Base-by-base conservation (phyloP, 2,113 vertebrate genomes). In the Bungarus multicinctus region DNA sequence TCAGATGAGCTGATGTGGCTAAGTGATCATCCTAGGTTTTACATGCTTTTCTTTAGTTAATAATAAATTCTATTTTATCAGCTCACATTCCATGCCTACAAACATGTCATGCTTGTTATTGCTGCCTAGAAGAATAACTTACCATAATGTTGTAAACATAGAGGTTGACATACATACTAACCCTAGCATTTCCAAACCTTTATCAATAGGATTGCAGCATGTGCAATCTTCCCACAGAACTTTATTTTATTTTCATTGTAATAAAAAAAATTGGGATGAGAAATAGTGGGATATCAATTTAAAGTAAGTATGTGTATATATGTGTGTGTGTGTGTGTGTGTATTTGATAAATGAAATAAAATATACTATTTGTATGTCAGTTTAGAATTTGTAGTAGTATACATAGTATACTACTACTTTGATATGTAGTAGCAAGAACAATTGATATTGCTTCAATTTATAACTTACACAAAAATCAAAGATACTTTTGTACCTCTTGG, bases 1-100 rank as follows among this genome's bases (percentile, higher is more conserved):
- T 99, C 98, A 98, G 98, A 98, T 98, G 98, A 99, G 98, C 97
- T 93, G 98, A 98, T 98, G 98, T 98, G 97, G 97, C 98, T 98
- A 98, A 98, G 98, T 98, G 98, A 97, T 98, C 98, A 98, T 98
- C 98, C 97, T 96, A 97, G 97, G 97, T 98, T 97, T 98, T 98
- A 98, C 98, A 98, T 98, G 97, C 97, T 98, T 98, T 97, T 97
- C 97, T 97, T 98, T 98, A 97, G 97, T 98, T 98, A 98, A 98
- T 98, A 98, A 98, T 98, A 98, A 98, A 98, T 98, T 98, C 98
- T 97, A 96, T 98, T 98, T 98, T 98, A 98, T 98, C 97, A 98
- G 97, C 98, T 98, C 95, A 96, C 97, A 97, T 98, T 98, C 98
- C 97, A 97, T 97, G 97, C 98, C 98, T 97, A 98, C 98, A 98